These are phyloP conservation scores for Sylvia atricapilla DNA, from an alignment of 2,113 vertebrate species.

Conservation along the genomic window DNA sequence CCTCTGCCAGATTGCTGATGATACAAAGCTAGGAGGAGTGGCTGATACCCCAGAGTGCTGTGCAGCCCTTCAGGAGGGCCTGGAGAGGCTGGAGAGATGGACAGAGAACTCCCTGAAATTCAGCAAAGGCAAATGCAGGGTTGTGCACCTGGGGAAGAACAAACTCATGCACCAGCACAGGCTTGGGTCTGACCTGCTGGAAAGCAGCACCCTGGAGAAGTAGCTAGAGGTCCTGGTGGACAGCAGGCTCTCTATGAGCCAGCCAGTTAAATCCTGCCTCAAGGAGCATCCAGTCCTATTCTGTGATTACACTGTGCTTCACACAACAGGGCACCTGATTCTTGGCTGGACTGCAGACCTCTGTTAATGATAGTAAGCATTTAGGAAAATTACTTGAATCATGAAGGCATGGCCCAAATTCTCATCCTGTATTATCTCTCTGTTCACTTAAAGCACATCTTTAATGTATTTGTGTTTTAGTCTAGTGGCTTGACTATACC, in stretches of 20 bases:
- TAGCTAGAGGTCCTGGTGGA: neutral
- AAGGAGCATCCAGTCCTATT: neutral
- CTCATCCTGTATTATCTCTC: neutral
- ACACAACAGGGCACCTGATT: neutral
- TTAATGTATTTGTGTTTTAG: constrained; percentile 15
- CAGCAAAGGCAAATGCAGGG: neutral
- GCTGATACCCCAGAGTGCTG: fast-evolving
- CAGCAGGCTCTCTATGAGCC: neutral
- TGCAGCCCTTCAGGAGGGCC: neutral
- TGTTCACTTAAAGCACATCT: neutral
- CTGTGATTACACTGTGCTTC: neutral
- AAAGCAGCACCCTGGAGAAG: neutral
- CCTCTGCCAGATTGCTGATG: neutral
- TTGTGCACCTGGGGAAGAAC: neutral
- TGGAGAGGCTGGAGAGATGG: neutral
- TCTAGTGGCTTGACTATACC: neutral
- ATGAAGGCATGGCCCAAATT: neutral
- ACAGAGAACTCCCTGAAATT: neutral
- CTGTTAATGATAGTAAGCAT: neutral
- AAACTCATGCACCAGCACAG: neutral
- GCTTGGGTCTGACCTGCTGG: neutral
- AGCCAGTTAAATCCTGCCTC: neutral
- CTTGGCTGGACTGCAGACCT: neutral
- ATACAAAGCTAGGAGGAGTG: neutral
- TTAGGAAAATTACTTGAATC: neutral